These are phyloP conservation scores for Rotaria magnacalcarata DNA, from an alignment of 2,888 invertebrate species.

Conservation along the genomic window DNA sequence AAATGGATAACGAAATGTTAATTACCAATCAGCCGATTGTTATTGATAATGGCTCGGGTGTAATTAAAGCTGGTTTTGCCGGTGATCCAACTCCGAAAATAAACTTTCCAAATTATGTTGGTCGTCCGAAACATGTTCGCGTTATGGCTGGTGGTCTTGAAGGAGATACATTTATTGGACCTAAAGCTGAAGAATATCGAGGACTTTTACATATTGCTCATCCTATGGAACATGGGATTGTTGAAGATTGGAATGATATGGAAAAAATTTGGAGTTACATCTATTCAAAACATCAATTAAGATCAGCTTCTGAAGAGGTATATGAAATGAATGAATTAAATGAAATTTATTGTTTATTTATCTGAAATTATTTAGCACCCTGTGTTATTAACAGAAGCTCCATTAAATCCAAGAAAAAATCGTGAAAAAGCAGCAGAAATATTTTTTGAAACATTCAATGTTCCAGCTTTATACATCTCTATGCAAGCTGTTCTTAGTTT, in stretches of 20 bases:
- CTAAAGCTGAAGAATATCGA: slow-evolving; percentile 89
- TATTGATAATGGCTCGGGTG: slow-evolving; percentile 97
- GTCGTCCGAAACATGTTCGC: slow-evolving; percentile 90
- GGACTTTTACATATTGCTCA: slow-evolving; percentile 88
- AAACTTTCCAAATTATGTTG: slow-evolving; percentile 95
- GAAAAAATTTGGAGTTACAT: slow-evolving; percentile 98
- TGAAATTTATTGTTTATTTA: not conserved
- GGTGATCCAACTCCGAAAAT: slow-evolving; percentile 98
- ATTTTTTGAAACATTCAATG: slow-evolving; percentile 97
- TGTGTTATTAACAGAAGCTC: slow-evolving; percentile 92
- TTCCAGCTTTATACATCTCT: slow-evolving; percentile 93
- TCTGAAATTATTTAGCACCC: slow-evolving; percentile 69
- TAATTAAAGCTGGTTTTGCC: slow-evolving; percentile 97
- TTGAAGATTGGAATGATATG: slow-evolving; percentile 99
- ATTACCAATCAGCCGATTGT: slow-evolving; percentile 98
- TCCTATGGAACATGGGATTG: slow-evolving; percentile 99
- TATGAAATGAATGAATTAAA: not conserved
- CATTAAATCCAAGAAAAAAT: slow-evolving; percentile 88
- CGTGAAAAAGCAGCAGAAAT: slow-evolving; percentile 96
- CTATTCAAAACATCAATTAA: slow-evolving; percentile 85
- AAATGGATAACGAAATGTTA: slow-evolving; percentile 58
- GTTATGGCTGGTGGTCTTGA: slow-evolving; percentile 99
- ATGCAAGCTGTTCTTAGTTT: slow-evolving; percentile 98
- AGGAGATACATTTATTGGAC: slow-evolving; percentile 84
- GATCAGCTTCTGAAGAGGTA: slow-evolving; percentile 86